Conservation (phyloP, 2,113 vertebrate genomes). For the Carassius carassius region DNA sequence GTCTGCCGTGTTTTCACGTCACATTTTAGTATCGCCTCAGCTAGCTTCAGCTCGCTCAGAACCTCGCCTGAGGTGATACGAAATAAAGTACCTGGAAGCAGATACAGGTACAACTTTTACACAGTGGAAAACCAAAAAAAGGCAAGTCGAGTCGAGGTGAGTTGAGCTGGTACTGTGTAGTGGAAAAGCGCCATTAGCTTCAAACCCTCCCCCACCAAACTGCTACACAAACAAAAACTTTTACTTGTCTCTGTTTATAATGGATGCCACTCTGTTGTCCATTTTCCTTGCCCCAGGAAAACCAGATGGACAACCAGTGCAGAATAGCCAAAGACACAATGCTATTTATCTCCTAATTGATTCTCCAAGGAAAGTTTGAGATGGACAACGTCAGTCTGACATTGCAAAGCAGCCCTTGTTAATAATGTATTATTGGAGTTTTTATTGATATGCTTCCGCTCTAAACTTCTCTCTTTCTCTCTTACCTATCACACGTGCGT, state of each 20-base stretch:
- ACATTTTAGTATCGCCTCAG: too few species aligned
- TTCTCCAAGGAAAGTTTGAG: conserved; percentile 79
- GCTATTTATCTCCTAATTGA: conserved; percentile 87
- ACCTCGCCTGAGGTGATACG: too few species aligned
- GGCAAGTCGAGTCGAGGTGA: too few species aligned
- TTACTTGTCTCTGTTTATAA: conserved; percentile 70
- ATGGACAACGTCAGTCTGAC: conserved; percentile 74
- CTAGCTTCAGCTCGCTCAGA: too few species aligned
- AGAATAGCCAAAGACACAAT: conserved; percentile 69
- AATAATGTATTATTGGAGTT: conserved; percentile 73
- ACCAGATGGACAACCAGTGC: conserved; percentile 75
- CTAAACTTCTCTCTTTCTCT: conserved; percentile 40
- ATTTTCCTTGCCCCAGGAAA: conserved; percentile 81
- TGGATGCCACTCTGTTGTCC: conserved; percentile 68
- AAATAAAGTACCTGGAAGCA: too few species aligned
- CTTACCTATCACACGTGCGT: conserved; percentile 42
- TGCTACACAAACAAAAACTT: conserved; percentile 63
- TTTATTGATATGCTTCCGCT: conserved; percentile 71
- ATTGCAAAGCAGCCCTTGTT: conserved; percentile 71
- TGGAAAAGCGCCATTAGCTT: background rate
- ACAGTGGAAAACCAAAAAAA: too few species aligned
- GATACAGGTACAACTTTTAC: too few species aligned
- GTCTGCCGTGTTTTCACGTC: too few species aligned
- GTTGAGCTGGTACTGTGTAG: too few species aligned
- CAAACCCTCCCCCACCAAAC: conserved; percentile 60